Percentiles rank a stretch among this genome's conserved stretches.
These are phyloP conservation scores for Stenotaenia linearis DNA, from an alignment of 2,888 invertebrate genomes.

Conservation along the genomic window DNA sequence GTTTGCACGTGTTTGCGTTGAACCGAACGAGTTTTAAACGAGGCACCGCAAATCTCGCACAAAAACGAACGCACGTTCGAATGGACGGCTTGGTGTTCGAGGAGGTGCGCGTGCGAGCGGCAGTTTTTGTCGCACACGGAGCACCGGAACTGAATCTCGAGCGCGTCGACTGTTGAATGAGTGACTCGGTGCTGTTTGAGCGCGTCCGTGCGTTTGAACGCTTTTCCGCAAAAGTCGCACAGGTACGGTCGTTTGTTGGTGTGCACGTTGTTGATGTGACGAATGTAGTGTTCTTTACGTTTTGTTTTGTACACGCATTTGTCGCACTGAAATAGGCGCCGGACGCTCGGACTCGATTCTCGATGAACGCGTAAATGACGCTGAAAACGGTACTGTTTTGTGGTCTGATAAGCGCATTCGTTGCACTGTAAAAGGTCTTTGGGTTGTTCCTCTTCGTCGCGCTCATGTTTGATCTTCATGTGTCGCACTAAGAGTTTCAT, in stretches of 20 bases:
- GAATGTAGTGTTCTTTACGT: conserved; percentile 46
- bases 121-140: conserved; percentile 45
- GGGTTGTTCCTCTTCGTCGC: conserved; percentile 30
- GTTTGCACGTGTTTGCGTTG: conserved; percentile 48
- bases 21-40: conserved; percentile 50
- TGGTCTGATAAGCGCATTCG: conserved; percentile 43
- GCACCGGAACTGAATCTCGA: conserved; percentile 41
- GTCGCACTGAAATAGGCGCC: conserved; percentile 43
- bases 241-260: conserved; percentile 52
- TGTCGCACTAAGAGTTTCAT: conserved; percentile 42
- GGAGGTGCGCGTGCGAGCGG: conserved; percentile 46
- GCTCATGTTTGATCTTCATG: conserved; percentile 41
- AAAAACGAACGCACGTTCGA: conserved; percentile 50
- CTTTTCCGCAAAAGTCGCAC: conserved; percentile 53
- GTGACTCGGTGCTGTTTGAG: conserved; percentile 50
- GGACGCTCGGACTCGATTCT: conserved; percentile 31
- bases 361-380: conserved; percentile 43
- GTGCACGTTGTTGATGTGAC: conserved; percentile 51
- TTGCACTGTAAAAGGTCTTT: conserved; percentile 38
- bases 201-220: conserved; percentile 53
- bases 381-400: conserved; percentile 40
- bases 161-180: conserved; percentile 43
- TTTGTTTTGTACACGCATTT: conserved; percentile 47
- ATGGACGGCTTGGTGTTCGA: conserved; percentile 47
- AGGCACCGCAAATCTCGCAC: conserved; percentile 53